These are phyloP conservation scores for Darevskia mixta DNA, from an alignment of 2,797 vertebrate genomes.

Conservation along the genomic window DNA sequence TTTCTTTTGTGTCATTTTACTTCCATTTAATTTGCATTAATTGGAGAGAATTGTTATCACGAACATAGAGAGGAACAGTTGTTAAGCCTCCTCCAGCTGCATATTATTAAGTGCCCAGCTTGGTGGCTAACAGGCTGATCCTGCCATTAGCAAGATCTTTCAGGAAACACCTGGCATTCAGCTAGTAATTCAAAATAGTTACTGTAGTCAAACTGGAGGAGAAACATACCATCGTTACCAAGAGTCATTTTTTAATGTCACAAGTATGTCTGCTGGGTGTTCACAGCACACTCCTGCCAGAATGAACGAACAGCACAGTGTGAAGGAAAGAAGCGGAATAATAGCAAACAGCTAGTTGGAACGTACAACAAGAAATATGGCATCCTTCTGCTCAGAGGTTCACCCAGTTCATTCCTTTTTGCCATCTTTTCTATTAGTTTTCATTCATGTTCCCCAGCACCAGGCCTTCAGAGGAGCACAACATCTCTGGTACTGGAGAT, in stretches of 20 bases:
- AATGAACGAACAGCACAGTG: too few species aligned
- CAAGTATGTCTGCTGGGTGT: background rate
- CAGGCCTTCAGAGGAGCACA: too few species aligned
- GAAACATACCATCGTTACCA: background rate
- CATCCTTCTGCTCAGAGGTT: too few species aligned
- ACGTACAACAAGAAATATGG: too few species aligned
- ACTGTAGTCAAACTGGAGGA: background rate
- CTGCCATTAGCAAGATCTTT: background rate
- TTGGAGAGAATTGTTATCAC: background rate
- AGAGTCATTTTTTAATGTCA: background rate
- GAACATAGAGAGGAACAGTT: conserved; percentile 5
- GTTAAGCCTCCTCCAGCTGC: background rate
- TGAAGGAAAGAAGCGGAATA: too few species aligned
- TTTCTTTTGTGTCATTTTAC: conserved; percentile 2
- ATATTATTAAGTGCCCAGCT: conserved; percentile 17
- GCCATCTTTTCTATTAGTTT: too few species aligned
- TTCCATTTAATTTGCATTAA: conserved; percentile 26
- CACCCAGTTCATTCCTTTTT: too few species aligned
- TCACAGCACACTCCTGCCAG: background rate
- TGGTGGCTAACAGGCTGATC: background rate
- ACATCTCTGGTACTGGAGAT: too few species aligned
- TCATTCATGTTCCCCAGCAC: too few species aligned
- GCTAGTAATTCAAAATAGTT: background rate
- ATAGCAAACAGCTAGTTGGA: too few species aligned
- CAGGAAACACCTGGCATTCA: background rate